These are phyloP conservation scores for Pholis gunnellus DNA, from an alignment of 2,113 vertebrate species.

Conservation along the genomic window DNA sequence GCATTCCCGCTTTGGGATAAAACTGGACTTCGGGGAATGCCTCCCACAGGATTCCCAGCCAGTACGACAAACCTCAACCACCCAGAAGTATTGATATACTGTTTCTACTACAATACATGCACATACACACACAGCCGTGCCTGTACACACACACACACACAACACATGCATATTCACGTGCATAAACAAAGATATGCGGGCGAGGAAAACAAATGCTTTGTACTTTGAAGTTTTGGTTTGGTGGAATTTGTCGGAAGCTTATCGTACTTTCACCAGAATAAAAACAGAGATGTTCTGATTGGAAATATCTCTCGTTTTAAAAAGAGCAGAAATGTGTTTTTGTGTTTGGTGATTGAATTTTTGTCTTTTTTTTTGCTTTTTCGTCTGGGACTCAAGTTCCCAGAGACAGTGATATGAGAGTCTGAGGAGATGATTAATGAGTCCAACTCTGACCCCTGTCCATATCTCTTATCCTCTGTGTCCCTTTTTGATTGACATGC, in stretches of 20 bases:
- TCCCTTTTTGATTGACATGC: constrained; percentile 75
- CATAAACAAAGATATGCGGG: constrained; percentile 35
- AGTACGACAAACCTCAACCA: constrained; percentile 65
- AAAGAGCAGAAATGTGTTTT: not conserved
- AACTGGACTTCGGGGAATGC: constrained; percentile 76
- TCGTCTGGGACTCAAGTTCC: constrained; percentile 20
- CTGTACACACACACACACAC: constrained; percentile 44
- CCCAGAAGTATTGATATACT: constrained; percentile 69
- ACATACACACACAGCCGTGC: constrained; percentile 20
- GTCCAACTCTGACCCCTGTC: constrained; percentile 47
- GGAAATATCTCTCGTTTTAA: not conserved
- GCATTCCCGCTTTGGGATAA: constrained; percentile 70
- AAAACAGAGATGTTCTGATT: not conserved
- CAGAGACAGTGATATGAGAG: constrained; percentile 22
- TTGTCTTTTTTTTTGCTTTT: not conserved
- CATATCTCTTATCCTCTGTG: constrained; percentile 59
- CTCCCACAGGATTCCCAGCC: constrained; percentile 63
- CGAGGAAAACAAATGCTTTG: constrained; percentile 5
- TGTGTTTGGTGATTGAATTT: not conserved
- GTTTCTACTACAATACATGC: constrained; percentile 47
- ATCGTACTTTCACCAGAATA: not conserved
- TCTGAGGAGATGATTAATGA: constrained; percentile 67
- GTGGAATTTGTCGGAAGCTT: constrained; percentile 9
- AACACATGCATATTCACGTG: constrained; percentile 44
- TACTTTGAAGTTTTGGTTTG: constrained; percentile 16